Base-by-base conservation (phyloP, 2,113 vertebrate species). In the Smithornis capensis region DNA sequence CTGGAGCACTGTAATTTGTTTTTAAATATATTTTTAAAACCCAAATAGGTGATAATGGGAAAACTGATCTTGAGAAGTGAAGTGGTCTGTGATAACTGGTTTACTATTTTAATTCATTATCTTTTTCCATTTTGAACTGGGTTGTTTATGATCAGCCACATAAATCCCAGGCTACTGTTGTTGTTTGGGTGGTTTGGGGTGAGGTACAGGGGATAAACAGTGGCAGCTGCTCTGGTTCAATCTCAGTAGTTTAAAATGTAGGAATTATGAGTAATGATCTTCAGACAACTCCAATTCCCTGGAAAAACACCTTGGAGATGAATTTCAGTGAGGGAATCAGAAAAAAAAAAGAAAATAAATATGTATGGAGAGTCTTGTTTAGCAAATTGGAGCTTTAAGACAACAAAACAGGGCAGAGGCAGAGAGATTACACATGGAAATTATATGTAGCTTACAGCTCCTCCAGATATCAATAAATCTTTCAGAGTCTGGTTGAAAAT, bases 381-480 rank as follows among this genome's bases (percentile, higher is more conserved):
- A 45, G 14, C 45, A 91, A 87, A 63, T 62, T 64, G 65, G 65
- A 52, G 29, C n/a, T 60, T 22, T 21, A 56, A 67, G 23, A 55
- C 35, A 69, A n/a, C 47, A 67, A 62, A 78, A 35, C 6, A 64
- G 21, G 17, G 33, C 16, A 84, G 59, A 73, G 52, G 42, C 22
- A 33, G n/a, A 69, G 15, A 59, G 24, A 77, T 83, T 62, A 62
- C 21, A 9, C 2, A 7, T 4, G 5, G 27, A 83, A 89, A 45
- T 18, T 7, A 5, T 16, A 13, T 50, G 19, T 35, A 62, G 29
- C 42, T 76, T 50, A 57, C 15, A 83, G 45, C 38, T 91, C 53
- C 45, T 90, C 45, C 35, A 90, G 50, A 80, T 55, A 69, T 56
- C 64, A 56, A 55, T 55, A 75, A 81, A 89, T 47, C 76, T 64